Conservation (phyloP, 1,140 invertebrate genomes). For the Notospermus geniculatus region DNA sequence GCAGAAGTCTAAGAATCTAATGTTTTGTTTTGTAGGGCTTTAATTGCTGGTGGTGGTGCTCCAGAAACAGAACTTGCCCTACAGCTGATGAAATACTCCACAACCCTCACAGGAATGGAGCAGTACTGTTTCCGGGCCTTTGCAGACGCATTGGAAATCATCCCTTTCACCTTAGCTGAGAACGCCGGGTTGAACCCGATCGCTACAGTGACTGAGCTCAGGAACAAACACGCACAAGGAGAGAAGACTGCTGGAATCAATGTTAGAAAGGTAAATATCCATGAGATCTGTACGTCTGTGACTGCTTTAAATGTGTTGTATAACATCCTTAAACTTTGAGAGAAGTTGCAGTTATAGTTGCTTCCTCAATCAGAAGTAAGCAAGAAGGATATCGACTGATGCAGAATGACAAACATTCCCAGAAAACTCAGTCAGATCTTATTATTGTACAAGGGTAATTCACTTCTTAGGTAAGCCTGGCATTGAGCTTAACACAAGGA, state of each 20-base stretch:
- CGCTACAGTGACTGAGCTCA: slow-evolving; percentile 92
- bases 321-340: no score
- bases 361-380: no score
- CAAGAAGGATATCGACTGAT: no score
- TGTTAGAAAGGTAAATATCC: slow-evolving; percentile 75
- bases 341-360: no score
- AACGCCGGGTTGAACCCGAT: slow-evolving; percentile 99
- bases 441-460: no score
- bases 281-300: no score
- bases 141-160: slow-evolving; percentile 93
- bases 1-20: not conserved
- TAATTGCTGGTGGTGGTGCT: slow-evolving; percentile 94
- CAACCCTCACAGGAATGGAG: slow-evolving; percentile 84
- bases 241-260: slow-evolving; percentile 89
- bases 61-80: slow-evolving; percentile 94
- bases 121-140: slow-evolving; percentile 92
- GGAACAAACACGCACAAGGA: slow-evolving; percentile 87
- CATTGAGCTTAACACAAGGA: no score
- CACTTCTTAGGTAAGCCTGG: no score
- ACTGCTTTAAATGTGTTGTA: no score
- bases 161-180: slow-evolving; percentile 97
- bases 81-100: slow-evolving; percentile 76
- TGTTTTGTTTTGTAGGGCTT: slow-evolving; percentile 58
- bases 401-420: no score
- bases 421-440: no score